Base-by-base conservation (phyloP, 2,888 invertebrate species). In the Schizaphis graminum region DNA sequence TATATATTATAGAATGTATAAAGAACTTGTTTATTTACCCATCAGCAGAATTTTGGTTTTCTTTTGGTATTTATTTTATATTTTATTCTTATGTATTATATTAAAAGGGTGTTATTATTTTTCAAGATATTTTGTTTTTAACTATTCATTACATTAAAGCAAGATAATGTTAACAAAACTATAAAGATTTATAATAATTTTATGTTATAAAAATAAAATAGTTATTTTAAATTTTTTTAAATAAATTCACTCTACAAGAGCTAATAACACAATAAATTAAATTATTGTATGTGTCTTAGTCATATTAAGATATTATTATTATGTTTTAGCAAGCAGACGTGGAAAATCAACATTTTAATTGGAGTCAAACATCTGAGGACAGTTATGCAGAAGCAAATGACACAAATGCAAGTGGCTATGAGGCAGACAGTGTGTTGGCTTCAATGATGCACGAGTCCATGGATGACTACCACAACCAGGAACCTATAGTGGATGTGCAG, bases 401-500 rank as follows among this genome's bases (percentile, higher is more conserved):
- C 5, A 49, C 85, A 24, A 86, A 49, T 28, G 41, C 61, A 24
- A 86, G 61, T 10, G 77, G 93, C 35, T 94, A 94, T 24, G 94
- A 94, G 67, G 94, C 94, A 41, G 94, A 94, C 86, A 94, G 94
- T n/a, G 86, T 94, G 4, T 44, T 90, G 44, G 61, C 94, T 41
- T 94, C 94, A 16, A 94, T 90, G 61, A 90, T 94, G 94, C 90
- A 91, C 0, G 94, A 91, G 13, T 53, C 94, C 0, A 35, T 85
- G 47, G 90, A 94, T 13, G 85, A 90, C 26, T 94, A 90, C 47
- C 94, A 94, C 3, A 90, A 86, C 53, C 94, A 86, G 8, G 94
- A 94, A 41, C 94, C 94, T 0, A 94, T 94, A 11, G 91, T 94
- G n/a, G 94, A 94, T 24, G 94, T 94, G 1, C 90, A 94, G 7